Base-by-base conservation (phyloP, 2,113 vertebrate species). In the Orthonyx spaldingii region DNA sequence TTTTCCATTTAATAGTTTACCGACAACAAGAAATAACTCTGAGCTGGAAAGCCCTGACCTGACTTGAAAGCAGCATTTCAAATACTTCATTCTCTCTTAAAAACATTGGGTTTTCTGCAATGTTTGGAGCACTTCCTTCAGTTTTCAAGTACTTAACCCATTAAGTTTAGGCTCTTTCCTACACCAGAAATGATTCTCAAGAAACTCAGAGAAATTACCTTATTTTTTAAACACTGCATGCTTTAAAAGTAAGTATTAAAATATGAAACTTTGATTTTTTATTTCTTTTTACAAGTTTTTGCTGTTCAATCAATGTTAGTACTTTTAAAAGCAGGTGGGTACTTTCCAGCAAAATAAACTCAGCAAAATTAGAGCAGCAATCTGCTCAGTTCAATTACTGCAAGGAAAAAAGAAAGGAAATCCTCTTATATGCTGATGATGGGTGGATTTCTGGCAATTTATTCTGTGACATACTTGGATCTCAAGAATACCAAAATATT, bases 1-100 rank as follows among this genome's bases (percentile, higher is more conserved):
- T 35, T 90, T 90, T 81, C 90, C 55, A 55, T 80, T 89, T 93
- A 85, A 56, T n/a, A 92, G 35, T 93, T 94, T 93, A 79, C 70
- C 80, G 93, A 94, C 66, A 93, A 86, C 32, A 89, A 94, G 90
- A 93, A 79, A 74, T 6, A 6, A 57, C n/a, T 86, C 77, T 78
- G 42, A 92, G 53, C 52, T 75, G 64, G 49, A 90, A 95, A 49
- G 55, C 10, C 21, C 79, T 81, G 75, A 86, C 64, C 32, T 55
- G 47, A 75, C 41, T 70, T 75, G 35, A 90, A 87, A 89, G 77
- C 35, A 89, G 27, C 21, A 74, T 91, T 93, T 93, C 57, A 84
- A 82, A 80, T 70, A 66, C 13, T 72, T 82, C 28, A 47, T 44
- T 63, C 44, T 60, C 46, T 89, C 53, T 71, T 79, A 81, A 86